Base-by-base conservation (phyloP, 64 coral and sea anemone genomes). In the Pocillopora verrucosa region DNA sequence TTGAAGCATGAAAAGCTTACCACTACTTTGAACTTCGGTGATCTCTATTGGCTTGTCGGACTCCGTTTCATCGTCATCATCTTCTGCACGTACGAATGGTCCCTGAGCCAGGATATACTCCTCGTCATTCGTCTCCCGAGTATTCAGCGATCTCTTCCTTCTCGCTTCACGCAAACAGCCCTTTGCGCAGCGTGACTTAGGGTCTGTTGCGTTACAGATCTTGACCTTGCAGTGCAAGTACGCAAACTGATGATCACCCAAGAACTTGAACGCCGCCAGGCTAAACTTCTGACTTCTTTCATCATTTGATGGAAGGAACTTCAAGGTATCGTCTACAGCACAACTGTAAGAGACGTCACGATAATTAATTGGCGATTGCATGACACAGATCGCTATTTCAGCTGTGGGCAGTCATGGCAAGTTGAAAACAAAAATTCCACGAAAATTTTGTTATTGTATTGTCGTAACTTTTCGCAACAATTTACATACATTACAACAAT, bases 181-280 rank as follows among this genome's bases (percentile, higher is more conserved):
- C 35, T 60, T 60, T 22, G 78, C 80, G 65, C 93, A 94, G 64
- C 93, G 93, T 74, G 93, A 94, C 35, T 94, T 75, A 62, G 76
- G 82, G 74, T 94, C 89, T 26, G 65, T 79, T 13, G 83, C 93
- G 59, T 94, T 86, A 75, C 93, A 94, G 25, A 94, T 84, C 19
- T 78, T 87, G 16, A 94, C 89, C 56, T 88, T 89, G 67, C 93
- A 94, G 26, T 94, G 93, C 34, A 94, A 51, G 37, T 87, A 94
- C 63, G 91, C 93, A 61, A 91, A 94, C 10, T 89, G 93, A 56
- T 91, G 90, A 57, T 94, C 78, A 59, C 93, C 89, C 22, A 94
- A 65, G 77, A 94, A 94, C 37, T 87, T 91, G 76, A 94, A 94
- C 9, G 83, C 83, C 37, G 91, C 82, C 2, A 94, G 72, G 15